These are phyloP conservation scores for Melanotaenia duboulayi DNA, from an alignment of 2,113 vertebrate genomes.

Conservation along the genomic window DNA sequence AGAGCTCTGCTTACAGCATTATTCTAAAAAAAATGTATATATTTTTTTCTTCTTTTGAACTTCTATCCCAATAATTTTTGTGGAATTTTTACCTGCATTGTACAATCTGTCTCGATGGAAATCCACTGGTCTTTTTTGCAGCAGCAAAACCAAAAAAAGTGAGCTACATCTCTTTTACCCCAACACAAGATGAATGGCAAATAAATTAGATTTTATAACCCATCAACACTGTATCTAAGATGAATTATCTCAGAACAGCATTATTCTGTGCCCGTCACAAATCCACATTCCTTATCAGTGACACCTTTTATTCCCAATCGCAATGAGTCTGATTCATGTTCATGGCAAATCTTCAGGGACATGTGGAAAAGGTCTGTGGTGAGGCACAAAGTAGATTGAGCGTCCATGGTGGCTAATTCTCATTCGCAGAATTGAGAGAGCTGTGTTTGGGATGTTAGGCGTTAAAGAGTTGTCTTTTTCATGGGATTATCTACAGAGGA, in stretches of 20 bases:
- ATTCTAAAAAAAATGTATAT: conserved; percentile 11
- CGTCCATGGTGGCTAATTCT: conserved; percentile 59
- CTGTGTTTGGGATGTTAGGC: conserved; percentile 71
- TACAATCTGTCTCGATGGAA: conserved; percentile 65
- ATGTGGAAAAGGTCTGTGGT: conserved; percentile 36
- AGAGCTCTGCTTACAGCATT: conserved; percentile 5
- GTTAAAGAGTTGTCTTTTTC: conserved; percentile 75
- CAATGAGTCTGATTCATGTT: conserved; percentile 38
- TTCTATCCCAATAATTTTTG: conserved; percentile 13
- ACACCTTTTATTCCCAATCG: conserved; percentile 28
- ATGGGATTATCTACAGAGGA: conserved; percentile 71
- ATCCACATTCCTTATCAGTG: conserved; percentile 18
- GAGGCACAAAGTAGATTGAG: conserved; percentile 52
- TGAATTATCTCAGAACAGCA: conserved; percentile 13
- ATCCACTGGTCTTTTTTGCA: conserved; percentile 42
- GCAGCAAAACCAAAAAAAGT: conserved; percentile 15
- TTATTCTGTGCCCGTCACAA: background rate
- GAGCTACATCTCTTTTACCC: conserved; percentile 27
- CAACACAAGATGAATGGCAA: conserved; percentile 13
- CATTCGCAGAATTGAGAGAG: conserved; percentile 65
- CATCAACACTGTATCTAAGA: conserved; percentile 13
- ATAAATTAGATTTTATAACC: conserved; percentile 11
- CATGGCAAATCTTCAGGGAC: conserved; percentile 27
- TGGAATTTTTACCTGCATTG: conserved; percentile 25
- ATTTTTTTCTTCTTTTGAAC: conserved; percentile 39